Conservation (phyloP, 2,113 vertebrate species). For the Oryzias celebensis region DNA sequence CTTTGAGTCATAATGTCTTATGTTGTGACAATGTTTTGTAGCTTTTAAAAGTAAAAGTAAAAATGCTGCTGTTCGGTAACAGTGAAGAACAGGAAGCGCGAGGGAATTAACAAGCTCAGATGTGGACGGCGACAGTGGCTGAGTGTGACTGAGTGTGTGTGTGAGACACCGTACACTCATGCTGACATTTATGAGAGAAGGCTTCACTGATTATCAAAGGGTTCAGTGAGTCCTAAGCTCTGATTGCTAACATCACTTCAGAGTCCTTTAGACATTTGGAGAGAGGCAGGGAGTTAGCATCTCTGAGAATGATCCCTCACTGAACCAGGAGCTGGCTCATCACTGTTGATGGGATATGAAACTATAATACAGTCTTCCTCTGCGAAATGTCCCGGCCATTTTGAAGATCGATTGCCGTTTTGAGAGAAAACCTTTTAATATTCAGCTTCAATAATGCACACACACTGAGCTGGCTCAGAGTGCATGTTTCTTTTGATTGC, state of each 20-base stretch:
- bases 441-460: conserved; percentile 39
- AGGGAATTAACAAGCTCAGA: conserved; percentile 25
- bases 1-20: background rate
- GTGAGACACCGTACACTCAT: conserved; percentile 20
- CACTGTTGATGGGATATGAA: conserved; percentile 26
- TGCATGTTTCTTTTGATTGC: conserved; percentile 19
- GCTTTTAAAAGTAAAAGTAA: too few relatives aligned
- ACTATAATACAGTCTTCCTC: conserved; percentile 13
- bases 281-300: conserved; percentile 47
- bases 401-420: conserved; percentile 39
- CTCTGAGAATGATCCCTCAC: conserved; percentile 55
- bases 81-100: background rate
- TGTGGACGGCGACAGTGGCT: conserved; percentile 42
- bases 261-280: conserved; percentile 56
- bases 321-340: conserved; percentile 36
- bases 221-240: conserved; percentile 52
- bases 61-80: background rate
- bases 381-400: conserved; percentile 24
- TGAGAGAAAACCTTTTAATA: conserved; percentile 28
- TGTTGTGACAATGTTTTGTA: background rate
- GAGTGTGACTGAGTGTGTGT: background rate
- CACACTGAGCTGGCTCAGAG: conserved; percentile 18
- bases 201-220: conserved; percentile 61
- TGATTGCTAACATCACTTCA: conserved; percentile 71
- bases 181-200: conserved; percentile 59